Conservation (phyloP, 2,113 vertebrate species). For the Hippoglossus stenolepis region DNA sequence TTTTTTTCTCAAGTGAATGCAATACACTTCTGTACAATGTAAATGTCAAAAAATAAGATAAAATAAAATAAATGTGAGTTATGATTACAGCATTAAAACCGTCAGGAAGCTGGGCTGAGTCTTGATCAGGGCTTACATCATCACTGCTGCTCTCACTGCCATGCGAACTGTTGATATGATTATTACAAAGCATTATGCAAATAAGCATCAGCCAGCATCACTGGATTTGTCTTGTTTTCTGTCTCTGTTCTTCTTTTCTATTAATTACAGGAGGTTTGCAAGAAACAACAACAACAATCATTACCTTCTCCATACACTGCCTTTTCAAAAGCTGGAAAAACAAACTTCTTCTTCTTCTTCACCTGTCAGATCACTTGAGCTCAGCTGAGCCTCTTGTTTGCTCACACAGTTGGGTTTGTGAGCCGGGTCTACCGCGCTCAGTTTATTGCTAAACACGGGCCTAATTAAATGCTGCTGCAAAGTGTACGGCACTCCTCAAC, state of each 20-base stretch:
- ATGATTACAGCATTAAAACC: neutral
- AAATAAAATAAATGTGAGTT: neutral
- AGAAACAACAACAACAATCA: constrained; percentile 4
- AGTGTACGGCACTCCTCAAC: constrained; percentile 25
- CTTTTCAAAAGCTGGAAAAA: neutral
- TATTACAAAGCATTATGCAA: constrained; percentile 26
- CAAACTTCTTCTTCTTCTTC: constrained; percentile 20
- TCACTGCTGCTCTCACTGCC: constrained; percentile 10
- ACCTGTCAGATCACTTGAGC: constrained; percentile 11
- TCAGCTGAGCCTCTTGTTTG: constrained; percentile 13
- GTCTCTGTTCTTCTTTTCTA: neutral
- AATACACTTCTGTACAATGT: too few species aligned
- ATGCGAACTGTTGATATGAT: constrained; percentile 4
- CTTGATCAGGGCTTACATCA: constrained; percentile 47
- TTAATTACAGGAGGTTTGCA: neutral
- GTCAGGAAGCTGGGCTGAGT: neutral
- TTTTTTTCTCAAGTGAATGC: too few species aligned
- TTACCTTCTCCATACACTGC: neutral
- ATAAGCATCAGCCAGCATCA: constrained; percentile 8
- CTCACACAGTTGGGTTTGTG: constrained; percentile 11
- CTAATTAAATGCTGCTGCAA: constrained; percentile 56
- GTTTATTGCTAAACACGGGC: constrained; percentile 48
- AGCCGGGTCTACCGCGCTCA: neutral
- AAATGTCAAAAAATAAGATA: neutral
- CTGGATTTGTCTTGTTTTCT: neutral